Base-by-base conservation (phyloP, 2,888 invertebrate genomes). In the Mesorhabditis sp. region DNA sequence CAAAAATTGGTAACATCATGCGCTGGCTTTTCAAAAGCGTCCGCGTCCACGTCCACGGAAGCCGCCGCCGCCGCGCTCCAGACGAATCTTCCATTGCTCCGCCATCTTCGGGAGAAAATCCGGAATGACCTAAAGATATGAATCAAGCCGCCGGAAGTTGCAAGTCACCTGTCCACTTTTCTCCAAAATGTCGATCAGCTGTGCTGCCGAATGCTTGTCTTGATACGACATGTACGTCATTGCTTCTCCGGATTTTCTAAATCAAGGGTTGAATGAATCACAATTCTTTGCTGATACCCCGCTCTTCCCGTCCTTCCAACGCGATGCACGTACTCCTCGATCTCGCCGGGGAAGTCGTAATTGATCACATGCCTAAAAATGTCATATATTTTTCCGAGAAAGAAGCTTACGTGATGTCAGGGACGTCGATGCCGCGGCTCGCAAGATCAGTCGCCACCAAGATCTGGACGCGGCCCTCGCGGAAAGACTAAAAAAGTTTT, bases 291-390 rank as follows among this genome's bases (percentile, higher is more conserved):
- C 28, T 68, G 80, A 76, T 77, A 87, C 15, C 95, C 95, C 15
- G 96, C 95, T 71, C 95, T 90, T 0, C 95, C 96, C 0, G 95
- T 96, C 72, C 96, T 90, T 0, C 95, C 95, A n/a, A 96, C 93
- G 73, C 95, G 90, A 86, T 96, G 95, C 0, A 94, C 94, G 87
- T 95, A 96, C 83, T 96, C 95, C 86, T 95, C 95, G 81, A 95
- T 93, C 82, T 94, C 93, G 15, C 91, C 90, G 0, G 95, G 95
- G 83, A 95, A 95, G 87, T 96, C 95, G 81, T 91, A 92, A 87
- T 96, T 96, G 43, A 95, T 88, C 2, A 96, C 94, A 87, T 94
- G 93, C 7, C 91, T 91, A 84, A 15, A 76, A 74, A 62, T n/a
- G 42, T 45, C 2, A 66, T 4, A 4, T 43, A 45, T 28, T 45